A percentile compares a stretch with the other conserved stretches of the same genome.
phyloP scores from a whole-genome alignment of 1,140 invertebrate species.

The Tetramorium parvispinum region DNA sequence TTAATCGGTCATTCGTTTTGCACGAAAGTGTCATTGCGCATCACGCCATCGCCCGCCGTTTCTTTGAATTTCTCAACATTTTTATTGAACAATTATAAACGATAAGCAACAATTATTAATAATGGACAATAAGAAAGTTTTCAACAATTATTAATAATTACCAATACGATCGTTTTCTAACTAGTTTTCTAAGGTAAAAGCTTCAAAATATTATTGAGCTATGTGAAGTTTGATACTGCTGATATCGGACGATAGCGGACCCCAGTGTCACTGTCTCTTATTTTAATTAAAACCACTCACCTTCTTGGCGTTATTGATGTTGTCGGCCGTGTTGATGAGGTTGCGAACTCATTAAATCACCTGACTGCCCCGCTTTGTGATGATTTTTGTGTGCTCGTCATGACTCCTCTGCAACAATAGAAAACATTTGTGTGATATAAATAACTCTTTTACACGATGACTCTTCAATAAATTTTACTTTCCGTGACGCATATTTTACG shows the following conservation, averaged over 20 bases:
- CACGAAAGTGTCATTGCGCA: constrained; percentile 13
- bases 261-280: neutral
- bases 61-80: neutral
- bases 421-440: constrained; percentile 55
- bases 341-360: constrained; percentile 91
- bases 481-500: constrained; percentile 4
- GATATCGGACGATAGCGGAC: neutral
- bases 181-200: neutral
- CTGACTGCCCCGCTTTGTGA: constrained; percentile 96
- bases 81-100: neutral
- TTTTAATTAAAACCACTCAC: constrained; percentile 86
- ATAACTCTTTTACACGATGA: constrained; percentile 11
- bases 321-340: constrained; percentile 95
- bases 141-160: neutral
- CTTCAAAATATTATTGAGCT: neutral
- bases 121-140: neutral
- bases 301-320: constrained; percentile 97
- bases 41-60: constrained; percentile 18
- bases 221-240: neutral
- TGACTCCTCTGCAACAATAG: constrained; percentile 95
- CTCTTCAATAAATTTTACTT: constrained; percentile 28
- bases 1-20: constrained; percentile 15
- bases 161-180: neutral
- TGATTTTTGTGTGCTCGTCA: constrained; percentile 96
- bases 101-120: neutral